Conservation (phyloP, 2,888 invertebrate genomes). For the Dione vanillae region DNA sequence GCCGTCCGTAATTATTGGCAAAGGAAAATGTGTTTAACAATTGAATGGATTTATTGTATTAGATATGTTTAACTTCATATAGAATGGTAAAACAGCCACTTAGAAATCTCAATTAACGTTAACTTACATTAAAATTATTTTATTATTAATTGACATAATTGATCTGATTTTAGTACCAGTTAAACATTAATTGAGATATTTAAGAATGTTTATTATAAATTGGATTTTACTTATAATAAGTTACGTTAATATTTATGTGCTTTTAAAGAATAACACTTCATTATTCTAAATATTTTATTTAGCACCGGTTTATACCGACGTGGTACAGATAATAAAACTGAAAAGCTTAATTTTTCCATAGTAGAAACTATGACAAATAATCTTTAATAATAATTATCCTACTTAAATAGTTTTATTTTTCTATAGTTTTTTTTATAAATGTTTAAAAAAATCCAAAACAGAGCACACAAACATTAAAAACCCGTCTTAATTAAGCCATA, state of each 20-base stretch:
- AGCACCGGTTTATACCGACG: too few species aligned
- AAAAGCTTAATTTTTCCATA: neutral
- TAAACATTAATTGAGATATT: constrained; percentile 4
- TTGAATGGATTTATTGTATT: constrained; percentile 6
- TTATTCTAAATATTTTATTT: too few species aligned
- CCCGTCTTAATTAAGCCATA: constrained; percentile 2
- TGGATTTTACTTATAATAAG: constrained; percentile 6
- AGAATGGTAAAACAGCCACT: neutral
- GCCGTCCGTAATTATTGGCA: constrained; percentile 22
- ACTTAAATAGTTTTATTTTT: neutral
- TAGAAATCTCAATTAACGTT: neutral
- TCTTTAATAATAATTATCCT: neutral
- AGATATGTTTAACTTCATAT: neutral
- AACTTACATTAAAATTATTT: neutral
- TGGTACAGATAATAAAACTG: neutral
- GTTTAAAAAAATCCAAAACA: neutral
- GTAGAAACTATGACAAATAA: neutral
- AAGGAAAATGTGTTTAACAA: neutral
- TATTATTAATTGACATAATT: neutral
- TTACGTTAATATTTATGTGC: constrained; percentile 18
- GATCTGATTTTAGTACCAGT: constrained; percentile 1
- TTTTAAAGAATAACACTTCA: too few species aligned
- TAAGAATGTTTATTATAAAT: neutral
- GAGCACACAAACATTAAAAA: constrained; percentile 23
- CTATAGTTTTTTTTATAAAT: neutral